Evolutionary conservation across 2,888 invertebrate genomes (phyloP).

Genomic region (Ormyrus nitidulus): DNA sequence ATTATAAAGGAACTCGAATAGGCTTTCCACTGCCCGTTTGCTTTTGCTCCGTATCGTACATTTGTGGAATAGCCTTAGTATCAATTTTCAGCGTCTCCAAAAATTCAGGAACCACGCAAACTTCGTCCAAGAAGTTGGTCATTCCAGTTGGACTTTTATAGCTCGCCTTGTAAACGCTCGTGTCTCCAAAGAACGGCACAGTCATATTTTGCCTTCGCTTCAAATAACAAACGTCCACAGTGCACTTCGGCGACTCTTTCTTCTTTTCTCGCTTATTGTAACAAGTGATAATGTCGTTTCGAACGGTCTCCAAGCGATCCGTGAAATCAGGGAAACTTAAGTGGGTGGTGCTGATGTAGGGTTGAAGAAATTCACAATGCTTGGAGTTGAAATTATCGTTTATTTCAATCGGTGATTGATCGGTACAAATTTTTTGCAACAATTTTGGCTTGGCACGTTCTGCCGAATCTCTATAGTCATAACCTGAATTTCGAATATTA

Average conservation of each 20-base stretch:
- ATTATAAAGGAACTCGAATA: neutral
- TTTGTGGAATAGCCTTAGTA: neutral
- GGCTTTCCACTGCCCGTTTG: neutral
- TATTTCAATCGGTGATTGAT: slow-evolving; percentile 27
- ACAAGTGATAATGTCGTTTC: slow-evolving; percentile 73
- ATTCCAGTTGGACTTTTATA: slow-evolving; percentile 24
- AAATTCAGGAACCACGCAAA: neutral
- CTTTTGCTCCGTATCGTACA: slow-evolving; percentile 8
- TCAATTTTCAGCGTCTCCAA: neutral
- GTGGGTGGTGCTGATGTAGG: slow-evolving; percentile 73
- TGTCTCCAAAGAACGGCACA: slow-evolving; percentile 58
- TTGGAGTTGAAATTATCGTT: slow-evolving; percentile 12
- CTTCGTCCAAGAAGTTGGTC: neutral
- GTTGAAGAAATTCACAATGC: slow-evolving; percentile 59
- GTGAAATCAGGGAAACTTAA: slow-evolving; percentile 68
- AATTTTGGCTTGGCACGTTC: slow-evolving; percentile 18
- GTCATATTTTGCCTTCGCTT: neutral
- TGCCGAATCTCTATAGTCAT: slow-evolving; percentile 25
- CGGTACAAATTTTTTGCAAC: slow-evolving; percentile 24
- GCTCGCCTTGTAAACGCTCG: slow-evolving; percentile 55
- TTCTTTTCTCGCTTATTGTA: slow-evolving; percentile 66
- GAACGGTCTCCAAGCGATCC: slow-evolving; percentile 67
- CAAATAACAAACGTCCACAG: neutral
- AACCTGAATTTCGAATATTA: slow-evolving; percentile 39
- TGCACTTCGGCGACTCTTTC: neutral